Evolutionary conservation across 2,113 vertebrate species (phyloP), one percentile per base, ranked within the genome.

Genomic region (Gorsachius goisagi): DNA sequence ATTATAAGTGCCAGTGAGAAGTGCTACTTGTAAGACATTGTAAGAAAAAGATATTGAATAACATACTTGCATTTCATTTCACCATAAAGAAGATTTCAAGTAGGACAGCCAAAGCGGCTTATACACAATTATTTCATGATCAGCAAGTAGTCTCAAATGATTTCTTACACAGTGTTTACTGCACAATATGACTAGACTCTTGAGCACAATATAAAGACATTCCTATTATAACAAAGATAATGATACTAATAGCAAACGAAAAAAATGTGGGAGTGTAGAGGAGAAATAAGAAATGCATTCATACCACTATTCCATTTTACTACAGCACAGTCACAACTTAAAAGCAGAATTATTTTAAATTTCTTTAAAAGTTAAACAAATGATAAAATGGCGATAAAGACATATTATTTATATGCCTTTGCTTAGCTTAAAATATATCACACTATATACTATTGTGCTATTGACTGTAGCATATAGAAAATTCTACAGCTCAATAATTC

Each of bases 91-190:
- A 18, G 67, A 62, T 89, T 95, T 88, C 93, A 87, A 49, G 69
- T 9, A 90, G 41, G 58, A 96, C 88, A 92, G 56, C 15, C 21
- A 3, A 67, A 73, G 71, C 32, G 41, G 30, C 45, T 85, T 30
- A 77, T 41, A 55, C 30, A 74, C 66, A 35, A 86, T 95, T 94
- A 94, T 89, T 95, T 55, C 53, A 74, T 21, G 87, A 88, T 63
- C 86, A 85, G 78, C 33, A 93, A 85, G 89, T 50, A 90, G 88
- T 33, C 41, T 90, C 88, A 33, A 18, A 55, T 77, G 50, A n/a
- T 77, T 96, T 93, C 84, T 88, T 85, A 92, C 66, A 47, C 50
- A 58, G 44, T 78, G 76, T 89, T 95, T 95, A 86, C 76, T 67
- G 47, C 37, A 78, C 73, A 78, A 41, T 50, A 81, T 5, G 21